These are phyloP conservation scores for Hippocampus zosterae DNA, from an alignment of 2,113 vertebrate species.

Conservation along the genomic window DNA sequence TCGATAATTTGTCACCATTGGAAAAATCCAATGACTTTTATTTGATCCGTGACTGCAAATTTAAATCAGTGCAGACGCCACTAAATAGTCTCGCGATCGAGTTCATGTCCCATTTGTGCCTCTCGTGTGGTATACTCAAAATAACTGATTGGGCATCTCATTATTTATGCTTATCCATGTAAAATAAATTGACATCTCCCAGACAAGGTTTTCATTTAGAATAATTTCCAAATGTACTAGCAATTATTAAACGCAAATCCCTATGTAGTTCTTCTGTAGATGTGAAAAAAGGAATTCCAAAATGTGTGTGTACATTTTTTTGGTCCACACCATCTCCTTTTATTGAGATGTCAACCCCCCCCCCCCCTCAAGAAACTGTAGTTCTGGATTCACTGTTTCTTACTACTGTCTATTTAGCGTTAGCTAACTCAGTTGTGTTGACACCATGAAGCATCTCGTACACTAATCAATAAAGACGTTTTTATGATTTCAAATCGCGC, in stretches of 20 bases:
- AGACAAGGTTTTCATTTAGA: slow-evolving; percentile 8
- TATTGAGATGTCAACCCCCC: neutral
- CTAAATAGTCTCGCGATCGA: slow-evolving; percentile 46
- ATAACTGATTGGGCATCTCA: slow-evolving; percentile 32
- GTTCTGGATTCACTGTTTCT: slow-evolving; percentile 3
- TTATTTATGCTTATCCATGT: slow-evolving; percentile 16
- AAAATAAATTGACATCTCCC: slow-evolving; percentile 6
- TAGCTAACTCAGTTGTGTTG: neutral
- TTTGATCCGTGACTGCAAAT: slow-evolving; percentile 59
- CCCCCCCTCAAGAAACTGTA: neutral
- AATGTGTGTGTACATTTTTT: slow-evolving; percentile 9
- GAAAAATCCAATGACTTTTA: slow-evolving; percentile 59
- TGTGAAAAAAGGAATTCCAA: neutral
- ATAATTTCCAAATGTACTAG: neutral
- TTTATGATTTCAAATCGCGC: neutral
- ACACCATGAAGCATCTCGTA: neutral
- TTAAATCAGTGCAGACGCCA: slow-evolving; percentile 49
- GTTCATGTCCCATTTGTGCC: slow-evolving; percentile 39
- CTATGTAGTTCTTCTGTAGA: neutral
- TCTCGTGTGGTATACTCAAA: slow-evolving; percentile 28
- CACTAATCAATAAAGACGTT: neutral
- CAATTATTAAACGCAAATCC: neutral
- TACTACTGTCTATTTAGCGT: neutral
- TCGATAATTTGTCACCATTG: slow-evolving; percentile 67
- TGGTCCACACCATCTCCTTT: neutral